Percentiles rank a stretch among this genome's conserved stretches.
These are phyloP conservation scores for Cantharis lateralis DNA, from an alignment of 2,888 invertebrate species.

Conservation along the genomic window DNA sequence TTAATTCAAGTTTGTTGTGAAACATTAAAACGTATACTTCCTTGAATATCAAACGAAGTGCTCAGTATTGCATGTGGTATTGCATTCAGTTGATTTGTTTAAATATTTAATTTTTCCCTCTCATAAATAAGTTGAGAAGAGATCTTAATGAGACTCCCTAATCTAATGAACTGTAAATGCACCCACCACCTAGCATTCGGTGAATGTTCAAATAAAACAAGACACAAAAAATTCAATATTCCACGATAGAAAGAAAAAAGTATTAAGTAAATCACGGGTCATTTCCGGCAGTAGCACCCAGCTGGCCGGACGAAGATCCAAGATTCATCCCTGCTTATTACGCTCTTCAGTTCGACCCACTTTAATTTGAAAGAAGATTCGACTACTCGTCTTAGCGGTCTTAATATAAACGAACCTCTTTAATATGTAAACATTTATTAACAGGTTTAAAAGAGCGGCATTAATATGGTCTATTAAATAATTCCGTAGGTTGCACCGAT, in stretches of 20 bases:
- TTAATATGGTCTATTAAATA: neutral
- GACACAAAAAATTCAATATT: neutral
- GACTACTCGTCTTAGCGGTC: slow-evolving; percentile 22
- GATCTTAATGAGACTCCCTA: neutral
- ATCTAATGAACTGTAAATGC: neutral
- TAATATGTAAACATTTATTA: slow-evolving; percentile 17
- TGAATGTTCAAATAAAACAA: neutral
- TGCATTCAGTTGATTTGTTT: neutral
- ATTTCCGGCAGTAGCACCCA: slow-evolving; percentile 21
- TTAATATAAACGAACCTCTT: slow-evolving; percentile 10
- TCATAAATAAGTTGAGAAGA: neutral
- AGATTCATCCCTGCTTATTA: slow-evolving; percentile 27
- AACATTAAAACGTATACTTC: neutral
- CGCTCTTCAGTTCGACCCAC: slow-evolving; percentile 13
- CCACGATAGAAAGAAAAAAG: neutral
- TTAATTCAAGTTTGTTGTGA: neutral
- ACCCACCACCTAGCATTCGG: neutral
- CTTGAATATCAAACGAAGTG: neutral
- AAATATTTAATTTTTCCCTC: neutral
- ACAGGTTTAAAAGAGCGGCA: slow-evolving; percentile 1
- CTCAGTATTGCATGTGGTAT: neutral
- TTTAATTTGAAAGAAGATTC: slow-evolving; percentile 14
- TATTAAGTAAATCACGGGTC: slow-evolving; percentile 10
- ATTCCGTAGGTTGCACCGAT: neutral
- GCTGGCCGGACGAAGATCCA: slow-evolving; percentile 34